Conservation (phyloP, 2,113 vertebrate genomes). For the Syrmaticus mikado region DNA sequence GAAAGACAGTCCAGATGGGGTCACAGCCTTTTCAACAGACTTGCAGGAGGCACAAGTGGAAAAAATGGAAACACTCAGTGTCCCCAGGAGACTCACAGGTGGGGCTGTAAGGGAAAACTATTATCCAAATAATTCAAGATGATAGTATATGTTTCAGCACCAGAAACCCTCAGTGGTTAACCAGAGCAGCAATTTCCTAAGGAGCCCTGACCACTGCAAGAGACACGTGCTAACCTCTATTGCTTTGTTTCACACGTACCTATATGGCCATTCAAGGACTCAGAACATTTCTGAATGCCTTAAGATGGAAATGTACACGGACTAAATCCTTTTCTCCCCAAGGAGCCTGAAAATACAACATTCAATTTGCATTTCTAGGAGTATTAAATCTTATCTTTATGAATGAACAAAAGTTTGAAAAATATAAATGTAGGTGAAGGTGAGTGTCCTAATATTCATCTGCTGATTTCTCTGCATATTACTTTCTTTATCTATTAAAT, state of each 20-base stretch:
- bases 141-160: not conserved
- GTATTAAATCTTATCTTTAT: not conserved
- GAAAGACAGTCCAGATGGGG: not conserved
- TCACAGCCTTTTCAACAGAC: not conserved
- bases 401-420: not conserved
- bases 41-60: not conserved
- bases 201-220: not conserved
- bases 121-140: not conserved
- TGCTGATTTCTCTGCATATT: not conserved
- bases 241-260: not conserved
- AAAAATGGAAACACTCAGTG: not conserved
- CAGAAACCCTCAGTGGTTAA: not conserved
- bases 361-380: not conserved
- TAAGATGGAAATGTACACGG: not conserved
- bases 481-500: not conserved
- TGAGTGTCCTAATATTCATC: not conserved
- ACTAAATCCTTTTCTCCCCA: not conserved
- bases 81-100: not conserved
- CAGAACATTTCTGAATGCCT: not conserved
- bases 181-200: not conserved
- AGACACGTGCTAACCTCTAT: not conserved
- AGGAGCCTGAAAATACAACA: not conserved
- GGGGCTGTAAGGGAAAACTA: not conserved
- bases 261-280: not conserved
- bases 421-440: not conserved